Evolutionary conservation across 30 jellyfish, hydroid and myxozoan species (phyloP).

Genomic region (Rhopilema esculentum): DNA sequence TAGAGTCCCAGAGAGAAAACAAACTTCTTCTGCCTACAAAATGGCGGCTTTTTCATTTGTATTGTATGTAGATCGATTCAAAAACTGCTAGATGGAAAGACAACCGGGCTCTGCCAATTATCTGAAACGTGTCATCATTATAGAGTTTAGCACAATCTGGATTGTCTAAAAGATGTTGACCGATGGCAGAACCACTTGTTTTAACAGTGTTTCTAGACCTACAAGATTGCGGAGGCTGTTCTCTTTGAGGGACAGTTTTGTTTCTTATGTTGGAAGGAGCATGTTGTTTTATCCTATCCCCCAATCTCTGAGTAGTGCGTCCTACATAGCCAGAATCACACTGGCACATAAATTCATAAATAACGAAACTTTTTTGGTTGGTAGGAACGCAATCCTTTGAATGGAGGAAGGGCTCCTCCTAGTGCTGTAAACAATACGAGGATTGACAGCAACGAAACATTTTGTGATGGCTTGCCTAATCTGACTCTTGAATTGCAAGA

Average conservation of each 20-base stretch:
- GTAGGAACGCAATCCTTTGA: not conserved
- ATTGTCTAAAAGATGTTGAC: conserved; percentile 22
- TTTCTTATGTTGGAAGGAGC: not conserved
- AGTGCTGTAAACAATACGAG: not conserved
- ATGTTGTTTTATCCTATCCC: conserved; percentile 10
- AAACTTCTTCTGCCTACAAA: not conserved
- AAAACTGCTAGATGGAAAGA: conserved; percentile 12
- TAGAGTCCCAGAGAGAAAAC: not conserved
- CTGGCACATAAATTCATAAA: no score
- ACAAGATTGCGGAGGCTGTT: not conserved
- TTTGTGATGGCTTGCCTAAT: not conserved
- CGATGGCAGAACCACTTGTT: conserved; percentile 9
- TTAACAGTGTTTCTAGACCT: not conserved
- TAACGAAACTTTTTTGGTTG: not conserved
- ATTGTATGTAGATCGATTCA: conserved; percentile 1
- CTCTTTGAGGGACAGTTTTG: not conserved
- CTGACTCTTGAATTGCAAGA: not conserved
- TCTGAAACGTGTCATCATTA: not conserved
- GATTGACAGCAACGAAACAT: not conserved
- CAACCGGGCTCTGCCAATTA: conserved; percentile 9
- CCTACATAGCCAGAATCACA: no score
- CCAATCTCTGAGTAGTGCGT: conserved; percentile 10
- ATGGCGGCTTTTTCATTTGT: not conserved
- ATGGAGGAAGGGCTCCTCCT: not conserved
- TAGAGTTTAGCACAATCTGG: conserved; percentile 13